Evolutionary conservation across 1,140 invertebrate genomes (phyloP), one percentile per base, ranked within the genome.

Genomic region (Metaphire vulgaris): DNA sequence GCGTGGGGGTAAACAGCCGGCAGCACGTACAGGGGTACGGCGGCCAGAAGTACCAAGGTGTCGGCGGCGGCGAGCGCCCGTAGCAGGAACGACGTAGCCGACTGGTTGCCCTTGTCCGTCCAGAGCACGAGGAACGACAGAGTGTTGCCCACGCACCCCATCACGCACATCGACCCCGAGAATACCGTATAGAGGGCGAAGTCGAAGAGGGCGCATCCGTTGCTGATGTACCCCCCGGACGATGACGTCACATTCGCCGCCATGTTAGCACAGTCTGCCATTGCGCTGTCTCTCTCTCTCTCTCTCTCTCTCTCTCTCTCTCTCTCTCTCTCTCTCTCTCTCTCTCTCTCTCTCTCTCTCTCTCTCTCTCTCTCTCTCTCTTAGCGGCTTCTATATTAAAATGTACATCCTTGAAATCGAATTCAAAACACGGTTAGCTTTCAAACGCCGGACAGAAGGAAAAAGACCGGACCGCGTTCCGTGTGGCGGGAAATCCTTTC

Each of bases 61-160:
- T 78, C 77, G 33, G 77, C 77, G 1, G 71, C 68, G 26, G 77
- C 77, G 12, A 78, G 73, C 21, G 77, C 77, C 32, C 69, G 65
- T 2, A 78, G 69, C 28, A 78, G 68, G 69, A 75, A 74, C 12
- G 77, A 28, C 31, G 77, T 78, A 21, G 72, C 73, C 26, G 41
- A 56, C 41, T 56, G 41, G 41, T 56, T 56, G 21, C 41, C 41
- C 41, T 12, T 56, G 41, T 56, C 41, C 41, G n/a, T n/a, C n/a
- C n/a, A n/a, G n/a, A 77, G 72, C 6, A 77, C 67, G 26, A 66
- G 29, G 72, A 76, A 75, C 33, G 72, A 68, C 14, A 77, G 12
- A 31, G 65, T 28, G 31, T 77, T 77, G 14, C 76, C 76, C 31
- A 77, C 31, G 15, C 74, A 30, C 1, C 76, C 76, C 16, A 74